These are phyloP conservation scores for Chydorus sphaericus DNA, from an alignment of 2,888 invertebrate genomes.

Conservation along the genomic window DNA sequence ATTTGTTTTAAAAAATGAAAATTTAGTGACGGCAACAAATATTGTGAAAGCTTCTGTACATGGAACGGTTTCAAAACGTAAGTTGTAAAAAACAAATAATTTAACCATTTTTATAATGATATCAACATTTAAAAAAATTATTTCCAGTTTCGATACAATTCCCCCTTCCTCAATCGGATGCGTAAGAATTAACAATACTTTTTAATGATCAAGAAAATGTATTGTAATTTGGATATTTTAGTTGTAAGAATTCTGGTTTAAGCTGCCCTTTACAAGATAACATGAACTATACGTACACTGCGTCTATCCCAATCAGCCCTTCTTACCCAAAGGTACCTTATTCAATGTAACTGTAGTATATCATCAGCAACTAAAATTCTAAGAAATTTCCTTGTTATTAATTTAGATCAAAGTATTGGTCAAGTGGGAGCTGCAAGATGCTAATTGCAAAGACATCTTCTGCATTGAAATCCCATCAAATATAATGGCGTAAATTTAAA, in stretches of 20 bases:
- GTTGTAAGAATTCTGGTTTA: slow-evolving; percentile 44
- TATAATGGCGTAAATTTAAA: too few relatives aligned
- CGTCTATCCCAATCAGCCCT: slow-evolving; percentile 44
- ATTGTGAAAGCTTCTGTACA: slow-evolving; percentile 50
- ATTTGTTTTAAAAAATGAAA: too few relatives aligned
- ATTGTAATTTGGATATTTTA: not conserved
- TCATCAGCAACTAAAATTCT: too few relatives aligned
- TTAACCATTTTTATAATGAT: too few relatives aligned
- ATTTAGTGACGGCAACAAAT: slow-evolving; percentile 27
- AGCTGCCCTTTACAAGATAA: slow-evolving; percentile 50
- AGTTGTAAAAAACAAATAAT: too few relatives aligned
- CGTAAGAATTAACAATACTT: slow-evolving; percentile 31
- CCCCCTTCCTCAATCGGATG: slow-evolving; percentile 53
- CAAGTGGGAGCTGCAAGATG: slow-evolving; percentile 55
- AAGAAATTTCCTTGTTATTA: slow-evolving; percentile 18
- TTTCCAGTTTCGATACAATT: slow-evolving; percentile 52
- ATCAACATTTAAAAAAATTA: too few relatives aligned
- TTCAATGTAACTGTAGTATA: too few relatives aligned
- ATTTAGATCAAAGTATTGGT: slow-evolving; percentile 45
- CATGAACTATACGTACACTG: slow-evolving; percentile 34
- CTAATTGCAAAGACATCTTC: slow-evolving; percentile 43
- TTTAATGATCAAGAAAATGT: not conserved
- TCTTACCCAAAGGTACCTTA: slow-evolving; percentile 55
- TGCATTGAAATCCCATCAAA: slow-evolving; percentile 55
- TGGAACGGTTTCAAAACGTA: slow-evolving; percentile 48